Evolutionary conservation across 2,888 invertebrate genomes (phyloP).

Genomic region (Theodoxus fluviatilis): DNA sequence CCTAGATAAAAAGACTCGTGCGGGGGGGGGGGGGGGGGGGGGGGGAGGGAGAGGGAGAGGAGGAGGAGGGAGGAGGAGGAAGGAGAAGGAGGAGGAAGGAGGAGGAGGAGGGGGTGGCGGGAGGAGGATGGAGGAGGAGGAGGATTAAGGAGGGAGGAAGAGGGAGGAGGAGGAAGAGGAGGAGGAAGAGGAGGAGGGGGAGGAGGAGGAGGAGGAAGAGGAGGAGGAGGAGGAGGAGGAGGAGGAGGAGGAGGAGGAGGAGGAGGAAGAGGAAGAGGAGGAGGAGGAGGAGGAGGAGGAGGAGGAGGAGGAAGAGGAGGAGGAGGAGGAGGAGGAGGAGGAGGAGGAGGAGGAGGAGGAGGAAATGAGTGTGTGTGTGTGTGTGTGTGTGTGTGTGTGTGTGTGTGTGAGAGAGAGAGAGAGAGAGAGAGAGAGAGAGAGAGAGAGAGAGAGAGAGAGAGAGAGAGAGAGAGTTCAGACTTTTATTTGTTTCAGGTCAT

Average conservation of each 20-base stretch:
- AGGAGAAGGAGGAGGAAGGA: background rate
- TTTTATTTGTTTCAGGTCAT: too few species aligned
- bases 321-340: slow-evolving; percentile 8
- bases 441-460: slow-evolving; percentile 13
- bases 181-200: background rate
- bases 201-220: background rate
- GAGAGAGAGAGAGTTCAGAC: slow-evolving; percentile 9
- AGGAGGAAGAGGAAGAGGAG: slow-evolving; percentile 6
- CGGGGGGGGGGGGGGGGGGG: background rate
- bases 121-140: background rate
- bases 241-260: background rate
- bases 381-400: background rate
- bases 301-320: background rate
- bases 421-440: slow-evolving; percentile 6
- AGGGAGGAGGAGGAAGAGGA: background rate
- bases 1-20: background rate
- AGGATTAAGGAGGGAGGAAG: background rate
- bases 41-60: background rate
- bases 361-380: background rate
- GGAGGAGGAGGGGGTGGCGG: background rate
- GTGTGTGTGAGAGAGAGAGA: slow-evolving; percentile 4
- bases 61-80: background rate
- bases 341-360: slow-evolving; percentile 3
- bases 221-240: background rate
- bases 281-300: slow-evolving; percentile 1